These are phyloP conservation scores for Rhinophrynus dorsalis DNA, from an alignment of 2,797 vertebrate species.

Conservation along the genomic window DNA sequence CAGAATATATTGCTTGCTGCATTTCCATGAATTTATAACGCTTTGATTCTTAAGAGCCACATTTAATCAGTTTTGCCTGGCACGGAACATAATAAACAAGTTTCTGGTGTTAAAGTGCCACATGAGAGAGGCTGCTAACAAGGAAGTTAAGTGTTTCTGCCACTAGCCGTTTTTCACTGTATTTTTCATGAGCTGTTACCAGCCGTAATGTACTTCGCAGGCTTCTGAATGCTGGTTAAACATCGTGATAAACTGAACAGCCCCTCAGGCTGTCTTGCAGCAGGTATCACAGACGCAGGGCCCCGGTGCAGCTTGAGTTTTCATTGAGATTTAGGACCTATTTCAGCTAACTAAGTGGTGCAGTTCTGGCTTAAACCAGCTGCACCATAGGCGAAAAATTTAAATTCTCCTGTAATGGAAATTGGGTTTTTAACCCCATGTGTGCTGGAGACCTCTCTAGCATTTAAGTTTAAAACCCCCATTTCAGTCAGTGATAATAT, in stretches of 20 bases:
- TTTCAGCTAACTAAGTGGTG: no score
- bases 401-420: no score
- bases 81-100: conserved; percentile 98
- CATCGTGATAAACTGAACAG: conserved; percentile 76
- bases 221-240: conserved; percentile 79
- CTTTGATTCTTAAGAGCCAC: conserved; percentile 97
- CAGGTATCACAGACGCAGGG: conserved; percentile 56
- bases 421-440: no score
- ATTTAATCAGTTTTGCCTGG: conserved; percentile 97
- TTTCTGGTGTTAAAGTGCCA: conserved; percentile 91
- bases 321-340: background rate
- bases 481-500: no score
- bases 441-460: no score
- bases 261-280: conserved; percentile 57
- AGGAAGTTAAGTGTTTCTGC: conserved; percentile 95
- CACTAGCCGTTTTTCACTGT: conserved; percentile 87
- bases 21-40: conserved; percentile 99
- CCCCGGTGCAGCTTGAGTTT: background rate
- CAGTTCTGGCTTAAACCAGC: no score
- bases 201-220: conserved; percentile 83
- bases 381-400: no score
- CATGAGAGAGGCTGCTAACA: conserved; percentile 93
- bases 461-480: no score
- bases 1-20: conserved; percentile 98
- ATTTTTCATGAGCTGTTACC: conserved; percentile 91